Conservation (phyloP, 2,888 invertebrate species). For the Cheilosia urbana region DNA sequence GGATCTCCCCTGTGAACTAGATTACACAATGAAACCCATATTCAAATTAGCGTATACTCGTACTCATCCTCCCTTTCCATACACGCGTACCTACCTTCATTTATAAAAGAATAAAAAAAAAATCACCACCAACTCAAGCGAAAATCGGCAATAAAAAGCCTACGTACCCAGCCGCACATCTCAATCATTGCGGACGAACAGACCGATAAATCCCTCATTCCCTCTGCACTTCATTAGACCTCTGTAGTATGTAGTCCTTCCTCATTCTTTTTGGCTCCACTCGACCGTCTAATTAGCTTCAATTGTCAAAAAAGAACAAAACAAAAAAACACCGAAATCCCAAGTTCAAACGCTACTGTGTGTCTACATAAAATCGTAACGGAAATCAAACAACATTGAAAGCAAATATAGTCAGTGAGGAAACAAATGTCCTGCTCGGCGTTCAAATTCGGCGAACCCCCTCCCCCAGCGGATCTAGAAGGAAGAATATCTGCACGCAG, state of each 20-base stretch:
- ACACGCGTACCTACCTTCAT: too few relatives aligned
- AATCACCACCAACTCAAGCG: conserved; percentile 6
- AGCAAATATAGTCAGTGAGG: conserved; percentile 54
- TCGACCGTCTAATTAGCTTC: conserved; percentile 71
- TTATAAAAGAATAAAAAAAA: background rate
- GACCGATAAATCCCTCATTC: conserved; percentile 38
- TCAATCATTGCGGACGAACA: conserved; percentile 40
- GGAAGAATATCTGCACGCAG: conserved; percentile 34
- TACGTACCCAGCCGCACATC: conserved; percentile 47
- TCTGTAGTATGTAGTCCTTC: conserved; percentile 54
- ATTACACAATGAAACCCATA: background rate
- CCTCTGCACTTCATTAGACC: conserved; percentile 62
- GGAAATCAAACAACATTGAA: conserved; percentile 66
- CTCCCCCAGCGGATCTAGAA: background rate
- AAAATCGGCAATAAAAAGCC: conserved; percentile 3
- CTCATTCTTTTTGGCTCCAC: conserved; percentile 44
- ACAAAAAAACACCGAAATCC: conserved; percentile 3
- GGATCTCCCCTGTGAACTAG: background rate
- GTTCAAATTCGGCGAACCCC: conserved; percentile 3
- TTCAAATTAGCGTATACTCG: background rate
- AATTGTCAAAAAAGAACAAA: conserved; percentile 61
- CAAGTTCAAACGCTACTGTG: conserved; percentile 46
- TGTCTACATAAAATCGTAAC: conserved; percentile 38
- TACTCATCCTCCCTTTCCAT: background rate
- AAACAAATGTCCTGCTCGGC: conserved; percentile 50